Base-by-base conservation (phyloP, 64 coral and sea anemone genomes). In the Acropora tenuis region DNA sequence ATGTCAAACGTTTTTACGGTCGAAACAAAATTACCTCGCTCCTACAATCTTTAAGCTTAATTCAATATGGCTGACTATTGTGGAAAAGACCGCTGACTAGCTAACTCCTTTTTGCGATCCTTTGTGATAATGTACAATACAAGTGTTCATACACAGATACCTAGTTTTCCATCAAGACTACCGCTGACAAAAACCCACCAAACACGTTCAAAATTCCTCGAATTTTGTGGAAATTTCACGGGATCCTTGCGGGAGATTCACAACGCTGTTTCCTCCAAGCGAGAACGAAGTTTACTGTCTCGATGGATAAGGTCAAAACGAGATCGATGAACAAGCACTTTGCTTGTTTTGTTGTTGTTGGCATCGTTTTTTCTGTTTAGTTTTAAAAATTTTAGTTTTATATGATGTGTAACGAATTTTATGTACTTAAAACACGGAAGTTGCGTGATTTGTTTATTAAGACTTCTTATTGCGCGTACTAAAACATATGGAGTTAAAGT, bases 11-110 rank as follows among this genome's bases (percentile, higher is more conserved):
- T 49, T 5, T 48, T 85, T 85, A 45, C 11, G 60, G 11, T 15
- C 65, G 3, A 13, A n/a, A 48, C 12, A 0, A 20, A 40, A 8
- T 8, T 3, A 85, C 43, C 44, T 71, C 17, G 1, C 4, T 9
- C 17, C 45, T 48, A 16, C 63, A 69, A 2, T 8, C 65, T 11
- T 0, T 7, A 43, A 40, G 18, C 48, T 0, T 20, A 69, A 85
- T 69, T 43, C 61, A 85, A 85, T 48, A 85, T 85, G 82, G 82
- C 82, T 43, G 82, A 48, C 1, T 19, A 85, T 84, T 9, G 61
- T 71, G 4, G 16, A 9, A 8, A 43, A 48, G 2, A 20, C 61
- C 82, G 82, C 61, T 85, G 80, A 67, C 80, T 42, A 10, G 16
- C 41, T 20, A 2, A 7, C 43, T 16, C 5, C 16, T 15, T 13